Conservation (phyloP, 2,113 vertebrate species). For the Tyto alba region DNA sequence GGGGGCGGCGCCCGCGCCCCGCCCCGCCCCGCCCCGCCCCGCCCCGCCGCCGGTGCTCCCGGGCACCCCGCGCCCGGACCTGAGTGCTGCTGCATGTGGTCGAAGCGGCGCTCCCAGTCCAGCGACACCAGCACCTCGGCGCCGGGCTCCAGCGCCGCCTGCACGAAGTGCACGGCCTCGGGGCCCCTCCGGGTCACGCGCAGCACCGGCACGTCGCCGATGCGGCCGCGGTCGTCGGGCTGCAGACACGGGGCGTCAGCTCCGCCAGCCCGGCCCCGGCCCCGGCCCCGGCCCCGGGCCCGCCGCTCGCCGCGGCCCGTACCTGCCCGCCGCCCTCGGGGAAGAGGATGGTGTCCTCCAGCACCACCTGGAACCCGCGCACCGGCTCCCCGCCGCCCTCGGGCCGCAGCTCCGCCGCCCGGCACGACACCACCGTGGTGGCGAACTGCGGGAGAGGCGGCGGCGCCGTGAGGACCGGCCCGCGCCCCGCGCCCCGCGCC, state of each 20-base stretch:
- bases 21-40: too few species aligned
- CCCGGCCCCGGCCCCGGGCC: neutral
- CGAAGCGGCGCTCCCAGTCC: slow-evolving; percentile 93
- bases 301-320: too few species aligned
- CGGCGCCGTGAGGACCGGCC: neutral
- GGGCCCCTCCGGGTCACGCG: slow-evolving; percentile 83
- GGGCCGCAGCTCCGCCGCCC: slow-evolving; percentile 76
- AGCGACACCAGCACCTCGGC: slow-evolving; percentile 79
- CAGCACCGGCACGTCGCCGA: slow-evolving; percentile 80
- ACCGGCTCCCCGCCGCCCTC: slow-evolving; percentile 80
- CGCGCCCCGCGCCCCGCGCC: too few species aligned
- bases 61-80: slow-evolving; percentile 75
- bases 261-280: too few species aligned
- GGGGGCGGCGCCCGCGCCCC: too few species aligned
- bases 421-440: slow-evolving; percentile 85
- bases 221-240: slow-evolving; percentile 90
- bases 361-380: slow-evolving; percentile 83
- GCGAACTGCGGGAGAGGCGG: slow-evolving; percentile 69
- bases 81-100: slow-evolving; percentile 98
- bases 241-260: slow-evolving; percentile 2
- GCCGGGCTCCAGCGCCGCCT: slow-evolving; percentile 75
- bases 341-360: slow-evolving; percentile 92
- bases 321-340: slow-evolving; percentile 96
- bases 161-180: slow-evolving; percentile 86
- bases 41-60: too few species aligned